Conservation (phyloP, 2,113 vertebrate genomes). For the Microtus richardsoni region DNA sequence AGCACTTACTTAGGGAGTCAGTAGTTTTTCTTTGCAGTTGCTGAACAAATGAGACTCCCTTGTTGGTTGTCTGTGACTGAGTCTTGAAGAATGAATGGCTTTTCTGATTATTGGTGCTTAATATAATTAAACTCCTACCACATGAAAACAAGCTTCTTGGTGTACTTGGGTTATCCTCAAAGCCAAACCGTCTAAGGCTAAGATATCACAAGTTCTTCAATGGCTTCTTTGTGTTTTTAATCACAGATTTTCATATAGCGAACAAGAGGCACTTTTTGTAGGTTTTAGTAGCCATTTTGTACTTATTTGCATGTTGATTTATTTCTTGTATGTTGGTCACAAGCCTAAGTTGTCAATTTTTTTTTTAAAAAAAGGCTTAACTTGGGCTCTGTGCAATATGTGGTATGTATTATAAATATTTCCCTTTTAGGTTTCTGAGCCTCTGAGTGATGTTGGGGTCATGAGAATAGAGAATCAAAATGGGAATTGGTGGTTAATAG, state of each 20-base stretch:
- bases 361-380: not conserved
- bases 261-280: not conserved
- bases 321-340: not conserved
- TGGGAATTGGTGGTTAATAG: not conserved
- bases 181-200: conserved; percentile 2
- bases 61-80: not conserved
- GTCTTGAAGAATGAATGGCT: conserved; percentile 33
- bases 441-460: not conserved
- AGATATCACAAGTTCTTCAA: conserved; percentile 7
- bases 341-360: not conserved
- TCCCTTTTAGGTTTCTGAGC: not conserved
- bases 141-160: conserved; percentile 56
- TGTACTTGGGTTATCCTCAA: conserved; percentile 39
- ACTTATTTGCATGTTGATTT: not conserved
- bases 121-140: conserved; percentile 53
- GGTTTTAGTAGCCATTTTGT: not conserved
- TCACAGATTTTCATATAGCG: not conserved
- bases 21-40: conserved; percentile 21
- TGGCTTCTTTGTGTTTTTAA: conserved; percentile 19
- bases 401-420: not conserved
- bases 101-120: conserved; percentile 66
- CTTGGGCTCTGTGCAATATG: not conserved
- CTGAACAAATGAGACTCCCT: not conserved
- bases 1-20: not conserved
- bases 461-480: not conserved